A percentile compares a stretch with the other conserved stretches of the same genome.
Conservation (phyloP, 2,797 vertebrate genomes). For the Glyptemys insculpta region DNA sequence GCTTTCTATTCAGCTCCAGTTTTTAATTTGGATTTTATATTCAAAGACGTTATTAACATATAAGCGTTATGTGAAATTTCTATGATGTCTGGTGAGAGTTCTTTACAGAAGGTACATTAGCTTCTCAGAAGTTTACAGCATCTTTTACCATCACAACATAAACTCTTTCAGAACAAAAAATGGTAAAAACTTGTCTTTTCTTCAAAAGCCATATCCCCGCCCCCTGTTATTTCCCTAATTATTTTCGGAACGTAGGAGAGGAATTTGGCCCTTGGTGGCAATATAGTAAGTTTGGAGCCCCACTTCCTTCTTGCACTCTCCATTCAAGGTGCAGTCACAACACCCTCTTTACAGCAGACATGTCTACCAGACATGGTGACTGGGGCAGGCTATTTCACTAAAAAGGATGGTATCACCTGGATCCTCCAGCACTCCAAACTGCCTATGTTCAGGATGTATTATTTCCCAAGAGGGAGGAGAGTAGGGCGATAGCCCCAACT, state of each 20-base stretch:
- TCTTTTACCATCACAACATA: slow-evolving; percentile 58
- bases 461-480: not conserved
- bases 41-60: slow-evolving; percentile 83
- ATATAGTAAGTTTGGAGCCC: slow-evolving; percentile 8
- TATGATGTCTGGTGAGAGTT: slow-evolving; percentile 75
- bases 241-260: not conserved
- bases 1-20: slow-evolving; percentile 82
- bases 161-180: slow-evolving; percentile 34
- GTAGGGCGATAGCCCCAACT: not conserved
- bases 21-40: slow-evolving; percentile 87
- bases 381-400: not conserved
- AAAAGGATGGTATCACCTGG: not conserved
- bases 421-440: not conserved
- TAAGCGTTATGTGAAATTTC: slow-evolving; percentile 70
- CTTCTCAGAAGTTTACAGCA: slow-evolving; percentile 73
- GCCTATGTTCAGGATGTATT: not conserved
- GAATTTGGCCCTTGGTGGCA: slow-evolving; percentile 17
- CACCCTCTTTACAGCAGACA: not conserved
- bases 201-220: slow-evolving; percentile 14
- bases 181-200: slow-evolving; percentile 25
- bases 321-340: slow-evolving; percentile 24
- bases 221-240: not conserved
- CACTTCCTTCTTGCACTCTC: slow-evolving; percentile 13
- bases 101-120: slow-evolving; percentile 68
- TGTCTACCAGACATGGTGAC: not conserved